A percentile compares a stretch with the other conserved stretches of the same genome.
phyloP scores from a whole-genome alignment of 2,113 vertebrate genomes.

The Oreochromis tanganicae region DNA sequence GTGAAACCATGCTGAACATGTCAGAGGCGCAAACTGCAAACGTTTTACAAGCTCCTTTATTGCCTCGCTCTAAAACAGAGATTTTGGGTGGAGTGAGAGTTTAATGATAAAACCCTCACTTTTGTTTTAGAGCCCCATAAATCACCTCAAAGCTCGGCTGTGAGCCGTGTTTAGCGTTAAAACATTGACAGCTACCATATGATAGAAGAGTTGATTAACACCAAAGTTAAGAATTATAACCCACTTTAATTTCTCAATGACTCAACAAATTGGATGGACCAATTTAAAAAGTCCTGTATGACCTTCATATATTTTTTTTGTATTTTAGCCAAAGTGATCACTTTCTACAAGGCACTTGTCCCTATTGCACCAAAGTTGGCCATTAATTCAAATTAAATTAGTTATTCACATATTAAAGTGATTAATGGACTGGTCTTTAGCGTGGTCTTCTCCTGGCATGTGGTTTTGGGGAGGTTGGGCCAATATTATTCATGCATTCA shows the following conservation, averaged over 20 bases:
- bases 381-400: conserved; percentile 1
- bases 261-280: not conserved
- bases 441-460: not conserved
- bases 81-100: not conserved
- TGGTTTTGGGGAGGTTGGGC: not conserved
- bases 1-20: not conserved
- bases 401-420: not conserved
- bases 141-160: not conserved
- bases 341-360: not conserved
- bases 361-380: not conserved
- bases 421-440: not conserved
- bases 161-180: not conserved
- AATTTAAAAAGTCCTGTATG: not conserved
- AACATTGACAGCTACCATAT: not conserved
- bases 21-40: not conserved
- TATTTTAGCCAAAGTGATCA: not conserved
- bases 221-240: not conserved
- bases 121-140: not conserved
- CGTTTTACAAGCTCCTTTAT: not conserved
- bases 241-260: not conserved
- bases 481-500: not conserved
- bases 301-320: not conserved
- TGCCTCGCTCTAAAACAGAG: not conserved
- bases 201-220: not conserved
- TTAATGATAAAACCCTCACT: not conserved